Base-by-base conservation (phyloP, 2,888 invertebrate species). In the Eupithecia insigniata region DNA sequence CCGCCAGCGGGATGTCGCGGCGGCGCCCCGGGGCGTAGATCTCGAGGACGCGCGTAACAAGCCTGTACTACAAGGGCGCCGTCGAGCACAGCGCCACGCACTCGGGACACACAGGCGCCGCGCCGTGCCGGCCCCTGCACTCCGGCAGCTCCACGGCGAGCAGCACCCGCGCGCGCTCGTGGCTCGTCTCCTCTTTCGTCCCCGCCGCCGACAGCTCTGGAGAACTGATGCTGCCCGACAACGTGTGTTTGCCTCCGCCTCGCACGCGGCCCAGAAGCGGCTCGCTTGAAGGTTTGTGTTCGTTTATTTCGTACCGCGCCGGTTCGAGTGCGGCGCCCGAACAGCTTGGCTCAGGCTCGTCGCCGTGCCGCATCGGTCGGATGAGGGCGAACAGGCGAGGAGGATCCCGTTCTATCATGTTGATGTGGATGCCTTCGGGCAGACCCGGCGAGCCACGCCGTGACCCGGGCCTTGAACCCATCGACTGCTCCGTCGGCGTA, bases 401-500 rank as follows among this genome's bases (percentile, higher is more conserved):
- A 76, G 90, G 90, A 0, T 89, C 90, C 64, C 90, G 84, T 83
- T 96, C 96, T 76, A 96, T 96, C 89, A 96, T 96, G 83, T 96
- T 96, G 74, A 96, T 96, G 87, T 96, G 96, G 77, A 97, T 95
- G 18, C 95, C 95, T 10, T 95, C 95, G 75, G 95, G 95, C 72
- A 94, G 82, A 70, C 83, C 89, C 36, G 93, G 94, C 68, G 94
- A 94, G 81, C 83, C 88, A 16, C 94, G 84, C 32, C 61, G 61
- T 32, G 51, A 51, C 10, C 51, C 51, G 10, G 51, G 10, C 62
- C 92, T 87, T 79, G 93, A 95, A 75, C 93, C 89, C 76, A 95
- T 81, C 1, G 96, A 96, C 43, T 96, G 87, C 86, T 97, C 97
- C 5, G 96, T 96, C 16, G 98, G 97, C 66, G 98, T 97, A 90